Evolutionary conservation across 1,140 invertebrate species (phyloP).

Genomic region (Marisa cornuarietis): DNA sequence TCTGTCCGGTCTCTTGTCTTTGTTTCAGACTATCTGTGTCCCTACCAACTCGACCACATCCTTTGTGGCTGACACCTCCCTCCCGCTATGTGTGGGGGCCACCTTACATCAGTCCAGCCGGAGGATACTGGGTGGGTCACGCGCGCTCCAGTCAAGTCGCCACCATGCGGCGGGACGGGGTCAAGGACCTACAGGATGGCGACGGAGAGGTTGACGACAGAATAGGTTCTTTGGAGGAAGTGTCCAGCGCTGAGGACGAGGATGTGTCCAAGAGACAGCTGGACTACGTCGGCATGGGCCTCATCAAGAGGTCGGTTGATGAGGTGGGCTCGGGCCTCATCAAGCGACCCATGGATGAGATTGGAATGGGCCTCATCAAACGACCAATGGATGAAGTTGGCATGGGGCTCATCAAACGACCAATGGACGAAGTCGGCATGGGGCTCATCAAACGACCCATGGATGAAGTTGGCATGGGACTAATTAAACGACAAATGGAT

Average conservation of each 20-base stretch:
- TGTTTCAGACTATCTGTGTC: too few species aligned
- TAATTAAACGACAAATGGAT: conserved; percentile 16
- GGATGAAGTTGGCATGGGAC: conserved; percentile 14
- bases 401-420: not conserved
- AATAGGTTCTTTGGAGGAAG: too few species aligned
- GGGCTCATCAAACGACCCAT: conserved; percentile 12
- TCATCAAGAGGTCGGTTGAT: conserved; percentile 9
- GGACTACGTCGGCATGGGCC: not conserved
- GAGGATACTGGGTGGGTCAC: too few species aligned
- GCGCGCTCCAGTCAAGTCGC: too few species aligned
- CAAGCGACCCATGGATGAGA: conserved; percentile 5
- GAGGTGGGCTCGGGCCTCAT: not conserved
- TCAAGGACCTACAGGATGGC: too few species aligned
- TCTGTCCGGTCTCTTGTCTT: too few species aligned
- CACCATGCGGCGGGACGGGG: too few species aligned
- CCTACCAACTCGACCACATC: too few species aligned
- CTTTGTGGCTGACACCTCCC: too few species aligned
- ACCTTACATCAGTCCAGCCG: too few species aligned
- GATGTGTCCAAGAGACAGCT: conserved; percentile 5
- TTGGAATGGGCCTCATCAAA: conserved; percentile 10
- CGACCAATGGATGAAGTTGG: conserved; percentile 7
- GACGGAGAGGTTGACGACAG: too few species aligned
- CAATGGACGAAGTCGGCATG: not conserved
- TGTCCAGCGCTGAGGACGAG: conserved; percentile 1
- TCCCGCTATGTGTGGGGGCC: too few species aligned